These are phyloP conservation scores for Thereva unica DNA, from an alignment of 2,888 invertebrate species.

Conservation along the genomic window DNA sequence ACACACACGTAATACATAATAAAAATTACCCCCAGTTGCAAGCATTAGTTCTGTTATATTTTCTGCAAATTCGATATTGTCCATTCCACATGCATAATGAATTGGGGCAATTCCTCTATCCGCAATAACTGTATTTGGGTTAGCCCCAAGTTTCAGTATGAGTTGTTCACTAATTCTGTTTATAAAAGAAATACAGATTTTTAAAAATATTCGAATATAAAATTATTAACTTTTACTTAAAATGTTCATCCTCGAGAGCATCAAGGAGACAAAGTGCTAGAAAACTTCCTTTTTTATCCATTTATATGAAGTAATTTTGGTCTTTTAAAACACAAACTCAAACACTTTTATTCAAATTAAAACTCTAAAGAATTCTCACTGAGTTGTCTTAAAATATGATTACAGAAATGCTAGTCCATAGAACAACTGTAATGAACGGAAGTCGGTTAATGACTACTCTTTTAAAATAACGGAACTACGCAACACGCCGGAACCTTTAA, in stretches of 20 bases:
- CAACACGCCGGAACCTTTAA: too few relatives aligned
- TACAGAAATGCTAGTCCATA: too few relatives aligned
- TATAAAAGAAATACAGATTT: neutral
- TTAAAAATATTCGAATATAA: too few relatives aligned
- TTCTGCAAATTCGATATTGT: constrained; percentile 65
- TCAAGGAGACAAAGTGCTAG: constrained; percentile 54
- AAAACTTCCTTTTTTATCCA: constrained; percentile 53
- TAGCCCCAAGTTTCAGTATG: constrained; percentile 58
- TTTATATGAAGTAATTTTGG: constrained; percentile 28
- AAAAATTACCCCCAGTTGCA: constrained; percentile 67
- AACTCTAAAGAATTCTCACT: too few relatives aligned
- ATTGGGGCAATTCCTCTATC: constrained; percentile 74
- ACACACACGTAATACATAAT: too few relatives aligned
- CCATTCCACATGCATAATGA: constrained; percentile 76
- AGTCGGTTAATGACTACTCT: too few relatives aligned
- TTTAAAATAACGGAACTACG: too few relatives aligned
- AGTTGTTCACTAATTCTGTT: constrained; percentile 45
- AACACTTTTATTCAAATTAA: too few relatives aligned
- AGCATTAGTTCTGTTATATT: constrained; percentile 70
- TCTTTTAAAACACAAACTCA: too few relatives aligned
- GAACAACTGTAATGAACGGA: too few relatives aligned
- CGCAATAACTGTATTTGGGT: constrained; percentile 72
- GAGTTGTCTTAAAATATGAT: too few relatives aligned
- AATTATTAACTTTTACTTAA: constrained; percentile 43
- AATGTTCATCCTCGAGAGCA: constrained; percentile 56